Conservation (phyloP, 2,797 vertebrate genomes). For the Acanthis flammea region DNA sequence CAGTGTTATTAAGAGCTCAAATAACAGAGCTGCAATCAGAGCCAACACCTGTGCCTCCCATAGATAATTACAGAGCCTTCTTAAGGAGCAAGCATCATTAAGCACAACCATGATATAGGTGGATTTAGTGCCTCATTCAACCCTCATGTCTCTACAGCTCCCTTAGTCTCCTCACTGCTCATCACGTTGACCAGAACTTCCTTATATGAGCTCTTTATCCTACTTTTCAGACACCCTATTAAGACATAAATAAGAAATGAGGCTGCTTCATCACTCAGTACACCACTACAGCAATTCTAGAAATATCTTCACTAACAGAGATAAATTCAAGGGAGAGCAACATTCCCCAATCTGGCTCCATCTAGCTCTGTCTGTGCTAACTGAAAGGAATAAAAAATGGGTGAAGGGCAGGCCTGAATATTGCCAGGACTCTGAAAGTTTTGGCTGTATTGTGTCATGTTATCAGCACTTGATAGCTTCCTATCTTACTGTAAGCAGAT, state of each 20-base stretch:
- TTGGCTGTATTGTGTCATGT: accelerated
- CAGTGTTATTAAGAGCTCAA: background rate
- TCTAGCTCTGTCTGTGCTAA: background rate
- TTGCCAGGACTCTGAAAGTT: accelerated
- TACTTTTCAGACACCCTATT: background rate
- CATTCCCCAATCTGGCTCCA: background rate
- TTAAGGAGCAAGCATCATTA: background rate
- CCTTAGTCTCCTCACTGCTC: background rate
- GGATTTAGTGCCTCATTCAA: background rate
- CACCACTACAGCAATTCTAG: background rate
- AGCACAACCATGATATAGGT: background rate
- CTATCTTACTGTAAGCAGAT: background rate
- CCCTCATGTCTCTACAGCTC: background rate
- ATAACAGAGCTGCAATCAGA: background rate
- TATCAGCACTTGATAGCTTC: background rate
- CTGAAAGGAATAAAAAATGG: background rate
- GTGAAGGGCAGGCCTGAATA: background rate
- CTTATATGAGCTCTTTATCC: background rate
- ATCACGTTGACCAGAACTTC: background rate
- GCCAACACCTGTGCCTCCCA: background rate
- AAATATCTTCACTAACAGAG: background rate
- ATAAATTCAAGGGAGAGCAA: background rate
- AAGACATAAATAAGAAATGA: background rate
- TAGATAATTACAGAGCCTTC: background rate
- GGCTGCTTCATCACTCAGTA: background rate